Evolutionary conservation across 2,797 vertebrate genomes (phyloP).

Genomic region (Paedocypris micromegethes): DNA sequence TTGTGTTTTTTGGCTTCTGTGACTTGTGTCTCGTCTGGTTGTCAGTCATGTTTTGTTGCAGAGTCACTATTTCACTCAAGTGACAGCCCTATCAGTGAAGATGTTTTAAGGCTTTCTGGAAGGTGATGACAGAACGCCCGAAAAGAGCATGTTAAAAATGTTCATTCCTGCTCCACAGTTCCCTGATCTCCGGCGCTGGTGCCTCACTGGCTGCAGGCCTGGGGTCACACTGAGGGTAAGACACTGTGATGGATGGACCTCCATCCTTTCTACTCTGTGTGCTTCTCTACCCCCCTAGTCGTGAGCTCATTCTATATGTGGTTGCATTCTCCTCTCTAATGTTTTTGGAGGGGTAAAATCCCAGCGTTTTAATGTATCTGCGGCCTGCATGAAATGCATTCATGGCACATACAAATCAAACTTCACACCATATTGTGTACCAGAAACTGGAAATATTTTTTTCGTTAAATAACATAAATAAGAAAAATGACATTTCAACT

Average conservation of each 20-base stretch:
- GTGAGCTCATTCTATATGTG: too few relatives aligned
- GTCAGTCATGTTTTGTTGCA: constrained; percentile 3
- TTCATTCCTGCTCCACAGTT: constrained; percentile 36
- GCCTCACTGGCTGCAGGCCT: constrained; percentile 67
- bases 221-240: constrained; percentile 66
- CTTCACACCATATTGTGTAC: too few relatives aligned
- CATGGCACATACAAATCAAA: too few relatives aligned
- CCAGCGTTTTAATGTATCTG: too few relatives aligned
- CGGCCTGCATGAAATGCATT: too few relatives aligned
- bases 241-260: constrained; percentile 72
- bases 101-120: constrained; percentile 59
- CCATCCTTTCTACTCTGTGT: constrained; percentile 50
- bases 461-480: too few relatives aligned
- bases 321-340: too few relatives aligned
- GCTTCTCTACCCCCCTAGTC: constrained; percentile 44
- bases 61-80: constrained; percentile 56
- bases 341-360: too few relatives aligned
- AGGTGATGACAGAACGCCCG: constrained; percentile 57
- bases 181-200: constrained; percentile 46
- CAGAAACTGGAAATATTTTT: too few relatives aligned
- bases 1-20: too few relatives aligned
- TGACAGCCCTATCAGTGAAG: constrained; percentile 63
- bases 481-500: too few relatives aligned
- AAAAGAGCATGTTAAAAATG: constrained; percentile 48
- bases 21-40: not conserved